Percentiles rank a stretch among this genome's conserved stretches.
Evolutionary conservation across 23 tunicate species (phyloP).

Genomic region (Clavelina lepadiformis): DNA sequence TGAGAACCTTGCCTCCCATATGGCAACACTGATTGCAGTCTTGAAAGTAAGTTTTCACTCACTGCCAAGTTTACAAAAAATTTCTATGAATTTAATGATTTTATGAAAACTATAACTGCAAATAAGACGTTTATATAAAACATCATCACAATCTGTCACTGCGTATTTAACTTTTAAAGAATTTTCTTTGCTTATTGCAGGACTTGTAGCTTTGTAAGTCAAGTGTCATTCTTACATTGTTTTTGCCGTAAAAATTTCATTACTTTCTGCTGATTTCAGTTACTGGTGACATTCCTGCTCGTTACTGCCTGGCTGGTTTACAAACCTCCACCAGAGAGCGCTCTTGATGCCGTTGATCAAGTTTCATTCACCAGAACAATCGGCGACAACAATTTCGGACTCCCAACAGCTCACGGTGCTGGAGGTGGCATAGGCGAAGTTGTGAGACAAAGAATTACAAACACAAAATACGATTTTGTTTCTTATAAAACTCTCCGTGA

Average conservation of each 20-base stretch:
- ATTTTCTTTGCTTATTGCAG: neutral
- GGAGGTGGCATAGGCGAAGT: conserved; percentile 6
- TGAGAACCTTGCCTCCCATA: conserved; percentile 26
- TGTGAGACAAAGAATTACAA: neutral
- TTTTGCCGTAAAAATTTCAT: no score
- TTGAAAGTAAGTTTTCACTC: conserved; percentile 17
- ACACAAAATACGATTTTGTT: neutral
- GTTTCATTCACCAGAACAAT: neutral
- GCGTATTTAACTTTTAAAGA: neutral
- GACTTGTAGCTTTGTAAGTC: no score
- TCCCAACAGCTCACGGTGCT: conserved; percentile 2
- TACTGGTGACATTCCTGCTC: conserved; percentile 6
- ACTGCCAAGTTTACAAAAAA: neutral
- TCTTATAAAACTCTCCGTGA: neutral
- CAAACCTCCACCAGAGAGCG: conserved; percentile 26
- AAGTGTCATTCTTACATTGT: no score
- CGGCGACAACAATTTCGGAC: neutral
- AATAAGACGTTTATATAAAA: neutral
- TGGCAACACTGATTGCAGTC: conserved; percentile 25
- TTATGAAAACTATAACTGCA: neutral
- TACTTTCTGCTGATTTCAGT: neutral
- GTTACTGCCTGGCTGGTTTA: conserved; percentile 21
- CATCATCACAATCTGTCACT: neutral
- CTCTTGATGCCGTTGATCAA: neutral
- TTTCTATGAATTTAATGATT: conserved; percentile 6